A percentile compares a stretch with the other conserved stretches of the same genome.
Evolutionary conservation across 2,797 vertebrate species (phyloP).

Genomic region (Xyrichtys novacula): DNA sequence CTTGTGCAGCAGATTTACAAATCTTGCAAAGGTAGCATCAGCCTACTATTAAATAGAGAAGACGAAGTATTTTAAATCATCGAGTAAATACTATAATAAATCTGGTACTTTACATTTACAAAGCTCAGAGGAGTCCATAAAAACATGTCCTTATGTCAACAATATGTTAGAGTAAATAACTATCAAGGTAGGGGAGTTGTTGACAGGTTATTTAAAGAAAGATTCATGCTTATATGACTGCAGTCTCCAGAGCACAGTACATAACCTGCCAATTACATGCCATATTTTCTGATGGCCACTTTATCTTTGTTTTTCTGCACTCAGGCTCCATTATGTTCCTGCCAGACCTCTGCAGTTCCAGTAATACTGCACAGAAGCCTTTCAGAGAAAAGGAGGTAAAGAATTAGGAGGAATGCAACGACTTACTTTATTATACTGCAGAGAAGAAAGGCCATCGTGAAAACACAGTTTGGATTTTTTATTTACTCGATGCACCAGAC

Average conservation of each 20-base stretch:
- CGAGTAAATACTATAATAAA: not conserved
- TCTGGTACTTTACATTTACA: slow-evolving; percentile 4
- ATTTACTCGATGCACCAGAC: slow-evolving; percentile 19
- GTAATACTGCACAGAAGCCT: slow-evolving; percentile 2
- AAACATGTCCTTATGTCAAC: slow-evolving; percentile 1
- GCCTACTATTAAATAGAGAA: slow-evolving; percentile 1
- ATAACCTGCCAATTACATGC: slow-evolving; percentile 53
- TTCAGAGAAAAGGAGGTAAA: slow-evolving; percentile 10
- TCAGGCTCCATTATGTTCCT: slow-evolving; percentile 21
- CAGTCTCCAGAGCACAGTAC: slow-evolving; percentile 31
- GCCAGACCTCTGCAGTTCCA: slow-evolving; percentile 10
- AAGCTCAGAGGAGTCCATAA: slow-evolving; percentile 1
- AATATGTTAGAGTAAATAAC: slow-evolving; percentile 38
- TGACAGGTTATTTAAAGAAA: slow-evolving; percentile 37
- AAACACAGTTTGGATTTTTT: slow-evolving; percentile 21
- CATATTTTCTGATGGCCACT: slow-evolving; percentile 43
- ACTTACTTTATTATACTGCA: slow-evolving; percentile 28
- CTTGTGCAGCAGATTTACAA: not conserved
- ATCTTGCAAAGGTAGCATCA: slow-evolving; percentile 1
- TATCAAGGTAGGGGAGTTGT: slow-evolving; percentile 25
- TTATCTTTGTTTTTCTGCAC: slow-evolving; percentile 44
- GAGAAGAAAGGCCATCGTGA: slow-evolving; percentile 13
- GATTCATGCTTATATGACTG: slow-evolving; percentile 34
- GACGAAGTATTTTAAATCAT: not conserved
- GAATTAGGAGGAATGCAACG: slow-evolving; percentile 24